Base-by-base conservation (phyloP, 2,888 invertebrate genomes). In the Orchesellides sinensis region DNA sequence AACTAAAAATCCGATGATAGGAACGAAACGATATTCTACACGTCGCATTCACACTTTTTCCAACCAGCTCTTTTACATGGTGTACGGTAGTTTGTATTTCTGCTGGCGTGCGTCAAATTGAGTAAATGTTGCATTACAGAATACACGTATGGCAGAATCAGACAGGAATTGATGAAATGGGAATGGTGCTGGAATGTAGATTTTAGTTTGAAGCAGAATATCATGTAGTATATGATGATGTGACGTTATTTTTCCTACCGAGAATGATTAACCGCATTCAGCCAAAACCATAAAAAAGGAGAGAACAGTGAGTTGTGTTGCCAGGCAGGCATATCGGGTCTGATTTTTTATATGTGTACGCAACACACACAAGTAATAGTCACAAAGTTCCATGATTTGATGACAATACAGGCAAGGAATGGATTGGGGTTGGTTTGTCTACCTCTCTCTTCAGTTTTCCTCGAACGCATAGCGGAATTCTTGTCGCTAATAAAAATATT, bases 1-100 rank as follows among this genome's bases (percentile, higher is more conserved):
- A 75, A 75, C 75, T 66, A 75, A 75, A 75, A 75, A 54, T 56
- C 75, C 56, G 54, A 75, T 56, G 54, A 74, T 32, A 65, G n/a
- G 21, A 52, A 17, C n/a, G n/a, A n/a, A n/a, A n/a, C n/a, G n/a
- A n/a, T n/a, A n/a, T n/a, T n/a, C n/a, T n/a, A n/a, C n/a, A n/a
- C n/a, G n/a, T n/a, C n/a, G n/a, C n/a, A n/a, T n/a, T n/a, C n/a
- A n/a, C n/a, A n/a, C n/a, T n/a, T n/a, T n/a, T n/a, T n/a, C n/a
- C n/a, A n/a, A n/a, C n/a, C n/a, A n/a, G n/a, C n/a, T 25, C 45
- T 66, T 25, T 32, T 54, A 54, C 54, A 25, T 47, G 19, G 68
- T 68, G 27, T 52, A 29, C 14, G 52, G 19, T 52, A 29, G 32
- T 19, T 12, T 49, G n/a, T 27, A 27, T 65, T 17, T 61, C 4